Conservation (phyloP, 2,113 vertebrate species). For the Physeter macrocephalus region DNA sequence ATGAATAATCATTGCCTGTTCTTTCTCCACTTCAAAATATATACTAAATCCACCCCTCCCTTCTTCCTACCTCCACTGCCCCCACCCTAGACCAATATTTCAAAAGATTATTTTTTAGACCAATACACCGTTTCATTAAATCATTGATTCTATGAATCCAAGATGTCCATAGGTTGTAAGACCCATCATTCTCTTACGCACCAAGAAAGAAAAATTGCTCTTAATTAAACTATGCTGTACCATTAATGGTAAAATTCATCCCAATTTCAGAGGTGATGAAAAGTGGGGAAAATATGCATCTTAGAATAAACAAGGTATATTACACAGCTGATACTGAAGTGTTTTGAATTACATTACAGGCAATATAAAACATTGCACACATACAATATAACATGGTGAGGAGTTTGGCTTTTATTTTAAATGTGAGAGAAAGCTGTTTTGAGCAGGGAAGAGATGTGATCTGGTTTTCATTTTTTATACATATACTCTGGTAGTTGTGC, state of each 20-base stretch:
- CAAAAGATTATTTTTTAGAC: not conserved
- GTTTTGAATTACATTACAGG: not conserved
- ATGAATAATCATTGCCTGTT: not conserved
- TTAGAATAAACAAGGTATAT: conserved; percentile 4
- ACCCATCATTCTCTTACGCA: not conserved
- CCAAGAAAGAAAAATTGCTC: not conserved
- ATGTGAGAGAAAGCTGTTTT: not conserved
- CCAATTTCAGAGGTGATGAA: not conserved
- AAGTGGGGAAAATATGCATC: not conserved
- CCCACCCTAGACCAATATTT: not conserved
- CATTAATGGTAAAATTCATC: not conserved
- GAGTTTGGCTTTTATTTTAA: not conserved
- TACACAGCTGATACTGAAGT: not conserved
- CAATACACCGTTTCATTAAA: not conserved
- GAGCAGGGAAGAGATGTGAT: not conserved
- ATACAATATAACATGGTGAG: not conserved
- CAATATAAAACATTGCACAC: not conserved
- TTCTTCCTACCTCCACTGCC: not conserved
- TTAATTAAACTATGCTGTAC: not conserved
- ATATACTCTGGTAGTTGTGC: not conserved
- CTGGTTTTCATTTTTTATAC: not conserved
- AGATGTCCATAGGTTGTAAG: not conserved
- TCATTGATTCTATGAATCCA: not conserved
- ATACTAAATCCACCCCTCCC: not conserved
- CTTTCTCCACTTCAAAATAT: not conserved